Evolutionary conservation across 1,140 invertebrate genomes (phyloP).

Genomic region (Pseudobourletiella spinata): DNA sequence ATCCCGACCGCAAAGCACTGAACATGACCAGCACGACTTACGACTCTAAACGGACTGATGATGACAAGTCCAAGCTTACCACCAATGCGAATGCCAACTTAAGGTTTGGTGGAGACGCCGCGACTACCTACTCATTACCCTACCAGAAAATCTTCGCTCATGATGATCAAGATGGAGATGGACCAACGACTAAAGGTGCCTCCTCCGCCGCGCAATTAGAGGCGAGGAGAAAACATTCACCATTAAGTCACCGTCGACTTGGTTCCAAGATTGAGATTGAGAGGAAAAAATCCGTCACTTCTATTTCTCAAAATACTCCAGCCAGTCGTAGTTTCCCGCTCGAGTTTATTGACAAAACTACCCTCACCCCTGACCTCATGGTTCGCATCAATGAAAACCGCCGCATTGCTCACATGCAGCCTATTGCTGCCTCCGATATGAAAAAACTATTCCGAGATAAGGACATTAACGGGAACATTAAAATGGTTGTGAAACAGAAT

Average conservation of each 20-base stretch:
- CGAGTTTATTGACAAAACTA: slow-evolving; percentile 2
- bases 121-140: neutral
- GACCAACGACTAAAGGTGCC: neutral
- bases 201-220: neutral
- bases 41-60: neutral
- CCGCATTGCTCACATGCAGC: slow-evolving; percentile 19
- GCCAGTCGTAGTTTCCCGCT: neutral
- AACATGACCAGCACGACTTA: no score
- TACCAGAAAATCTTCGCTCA: neutral
- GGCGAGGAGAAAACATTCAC: neutral
- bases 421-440: neutral
- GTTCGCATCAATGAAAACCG: slow-evolving; percentile 20
- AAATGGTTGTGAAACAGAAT: no score
- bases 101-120: neutral
- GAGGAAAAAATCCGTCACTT: neutral
- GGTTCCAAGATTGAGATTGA: neutral
- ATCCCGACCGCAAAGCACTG: no score
- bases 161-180: neutral
- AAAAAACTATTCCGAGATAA: neutral
- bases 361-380: neutral
- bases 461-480: no score
- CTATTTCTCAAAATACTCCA: neutral
- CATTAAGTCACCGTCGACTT: neutral
- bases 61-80: neutral
- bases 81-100: neutral